These are phyloP conservation scores for Gymnogyps californianus DNA, from an alignment of 2,113 vertebrate species.

Conservation along the genomic window DNA sequence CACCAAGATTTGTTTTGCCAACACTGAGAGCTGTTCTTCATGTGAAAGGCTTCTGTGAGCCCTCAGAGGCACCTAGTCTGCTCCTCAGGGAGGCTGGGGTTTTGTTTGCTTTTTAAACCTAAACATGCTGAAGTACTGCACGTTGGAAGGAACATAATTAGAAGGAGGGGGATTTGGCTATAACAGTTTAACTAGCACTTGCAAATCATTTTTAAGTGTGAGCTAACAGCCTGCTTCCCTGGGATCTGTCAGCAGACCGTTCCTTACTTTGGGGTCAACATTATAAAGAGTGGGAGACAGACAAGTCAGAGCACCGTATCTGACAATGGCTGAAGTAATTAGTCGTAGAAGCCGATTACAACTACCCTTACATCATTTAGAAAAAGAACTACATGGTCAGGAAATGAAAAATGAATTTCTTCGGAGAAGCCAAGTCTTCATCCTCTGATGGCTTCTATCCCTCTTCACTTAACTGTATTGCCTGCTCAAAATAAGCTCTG, in stretches of 20 bases:
- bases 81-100: background rate
- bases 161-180: background rate
- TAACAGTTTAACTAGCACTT: conserved; percentile 1
- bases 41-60: background rate
- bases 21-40: background rate
- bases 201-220: background rate
- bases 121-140: background rate
- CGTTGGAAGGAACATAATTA: background rate
- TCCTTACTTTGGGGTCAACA: background rate
- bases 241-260: background rate
- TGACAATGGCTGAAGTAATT: background rate
- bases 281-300: background rate
- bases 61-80: background rate
- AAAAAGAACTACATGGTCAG: background rate
- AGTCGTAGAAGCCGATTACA: background rate
- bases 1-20: background rate
- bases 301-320: background rate
- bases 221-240: conserved; percentile 1
- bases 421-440: conserved; percentile 7
- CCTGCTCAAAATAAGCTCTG: conserved; percentile 11
- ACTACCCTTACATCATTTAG: background rate
- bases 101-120: background rate
- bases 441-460: background rate
- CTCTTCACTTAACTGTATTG: background rate
- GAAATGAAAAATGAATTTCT: background rate